Conservation (phyloP, 2,797 vertebrate species). For the Semotilus atromaculatus region DNA sequence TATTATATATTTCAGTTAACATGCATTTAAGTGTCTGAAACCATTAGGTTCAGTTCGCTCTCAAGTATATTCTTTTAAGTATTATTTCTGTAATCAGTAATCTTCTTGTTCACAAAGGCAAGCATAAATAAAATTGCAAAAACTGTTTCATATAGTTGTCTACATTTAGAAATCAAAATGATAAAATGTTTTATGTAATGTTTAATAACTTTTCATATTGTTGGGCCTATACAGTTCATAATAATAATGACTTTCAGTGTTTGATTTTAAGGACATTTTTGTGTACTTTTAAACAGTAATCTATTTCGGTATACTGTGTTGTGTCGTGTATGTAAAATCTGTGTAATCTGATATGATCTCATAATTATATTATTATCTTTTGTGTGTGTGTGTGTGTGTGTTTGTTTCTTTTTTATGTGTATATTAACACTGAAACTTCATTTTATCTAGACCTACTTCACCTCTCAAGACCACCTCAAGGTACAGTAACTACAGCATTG, state of each 20-base stretch:
- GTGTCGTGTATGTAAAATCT: conserved; percentile 51
- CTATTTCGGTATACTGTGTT: background rate
- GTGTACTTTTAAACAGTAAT: background rate
- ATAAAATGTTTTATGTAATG: background rate
- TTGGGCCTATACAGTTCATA: background rate
- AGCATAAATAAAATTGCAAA: background rate
- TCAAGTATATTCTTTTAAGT: background rate
- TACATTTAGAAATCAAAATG: background rate
- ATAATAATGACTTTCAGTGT: background rate
- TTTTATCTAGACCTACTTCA: conserved; percentile 46
- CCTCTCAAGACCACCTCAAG: conserved; percentile 61
- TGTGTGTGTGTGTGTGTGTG: background rate
- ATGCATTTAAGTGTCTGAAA: background rate
- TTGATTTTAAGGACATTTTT: background rate
- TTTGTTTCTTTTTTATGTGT: background rate
- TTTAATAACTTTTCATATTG: background rate
- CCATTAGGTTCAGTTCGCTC: background rate
- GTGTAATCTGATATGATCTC: background rate
- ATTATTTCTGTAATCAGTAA: too few relatives aligned
- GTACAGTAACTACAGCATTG: conserved; percentile 59
- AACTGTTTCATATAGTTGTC: background rate
- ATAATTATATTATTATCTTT: background rate
- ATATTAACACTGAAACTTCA: conserved; percentile 43
- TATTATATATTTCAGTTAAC: too few relatives aligned
- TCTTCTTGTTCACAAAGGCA: background rate